These are phyloP conservation scores for Aegotheles bennettii DNA, from an alignment of 2,113 vertebrate genomes.

Conservation along the genomic window DNA sequence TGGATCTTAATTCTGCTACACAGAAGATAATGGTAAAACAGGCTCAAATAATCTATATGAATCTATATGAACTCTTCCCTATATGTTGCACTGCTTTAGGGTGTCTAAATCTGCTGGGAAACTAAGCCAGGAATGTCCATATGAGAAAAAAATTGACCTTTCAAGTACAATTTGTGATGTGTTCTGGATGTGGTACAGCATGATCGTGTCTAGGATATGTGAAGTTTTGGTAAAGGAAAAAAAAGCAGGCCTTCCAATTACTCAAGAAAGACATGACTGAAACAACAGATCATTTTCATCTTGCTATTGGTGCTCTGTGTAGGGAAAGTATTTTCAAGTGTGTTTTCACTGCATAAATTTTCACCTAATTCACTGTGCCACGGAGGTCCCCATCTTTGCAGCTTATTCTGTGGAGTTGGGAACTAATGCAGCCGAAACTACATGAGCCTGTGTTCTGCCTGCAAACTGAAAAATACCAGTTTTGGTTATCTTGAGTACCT, in stretches of 20 bases:
- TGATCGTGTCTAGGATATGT: not conserved
- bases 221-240: not conserved
- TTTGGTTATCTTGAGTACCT: not conserved
- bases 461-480: not conserved
- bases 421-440: not conserved
- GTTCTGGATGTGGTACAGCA: fast-evolving
- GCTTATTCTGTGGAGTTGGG: not conserved
- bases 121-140: not conserved
- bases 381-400: not conserved
- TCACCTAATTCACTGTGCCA: not conserved
- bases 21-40: not conserved
- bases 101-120: not conserved
- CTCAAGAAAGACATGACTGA: not conserved
- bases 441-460: not conserved
- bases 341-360: not conserved
- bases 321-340: not conserved
- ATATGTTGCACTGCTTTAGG: not conserved
- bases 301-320: not conserved
- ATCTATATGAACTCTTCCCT: not conserved
- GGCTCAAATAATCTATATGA: not conserved
- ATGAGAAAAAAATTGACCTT: not conserved
- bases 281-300: not conserved
- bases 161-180: not conserved
- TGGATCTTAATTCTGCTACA: not conserved
- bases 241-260: not conserved